phyloP scores from a whole-genome alignment of 2,888 invertebrate species.

The Melikaiella ostensackeni region DNA sequence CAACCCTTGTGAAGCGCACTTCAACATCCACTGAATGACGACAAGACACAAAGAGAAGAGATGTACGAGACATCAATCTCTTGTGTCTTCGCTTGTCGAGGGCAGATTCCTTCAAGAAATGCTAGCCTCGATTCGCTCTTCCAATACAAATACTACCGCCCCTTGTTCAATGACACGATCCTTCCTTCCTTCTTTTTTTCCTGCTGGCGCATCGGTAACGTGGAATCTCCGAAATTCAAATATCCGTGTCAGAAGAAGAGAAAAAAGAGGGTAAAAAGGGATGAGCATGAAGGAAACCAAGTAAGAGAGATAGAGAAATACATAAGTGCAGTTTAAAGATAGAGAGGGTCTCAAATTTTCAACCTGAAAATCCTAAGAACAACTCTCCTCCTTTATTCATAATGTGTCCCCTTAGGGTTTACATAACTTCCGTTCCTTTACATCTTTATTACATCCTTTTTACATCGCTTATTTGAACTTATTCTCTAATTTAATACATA shows the following conservation, averaged over 20 bases:
- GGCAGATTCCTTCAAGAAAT: conserved; percentile 57
- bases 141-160: conserved; percentile 60
- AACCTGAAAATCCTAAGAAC: too few species aligned
- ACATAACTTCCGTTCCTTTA: too few species aligned
- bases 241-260: conserved; percentile 44
- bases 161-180: conserved; percentile 38
- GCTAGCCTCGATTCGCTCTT: conserved; percentile 58
- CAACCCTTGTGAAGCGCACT: neutral
- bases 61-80: conserved; percentile 40
- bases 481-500: too few species aligned
- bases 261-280: conserved; percentile 12
- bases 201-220: conserved; percentile 42
- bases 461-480: too few species aligned
- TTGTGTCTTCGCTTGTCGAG: conserved; percentile 53
- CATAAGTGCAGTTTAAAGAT: neutral
- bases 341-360: too few species aligned
- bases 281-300: neutral
- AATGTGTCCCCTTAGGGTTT: too few species aligned
- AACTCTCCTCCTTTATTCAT: too few species aligned
- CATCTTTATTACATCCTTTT: too few species aligned
- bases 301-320: neutral
- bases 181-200: conserved; percentile 29
- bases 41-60: conserved; percentile 38
- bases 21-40: conserved; percentile 40
- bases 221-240: conserved; percentile 59